A percentile compares a stretch with the other conserved stretches of the same genome.
Conservation (phyloP, 2,113 vertebrate genomes). For the Chloropsis hardwickii region DNA sequence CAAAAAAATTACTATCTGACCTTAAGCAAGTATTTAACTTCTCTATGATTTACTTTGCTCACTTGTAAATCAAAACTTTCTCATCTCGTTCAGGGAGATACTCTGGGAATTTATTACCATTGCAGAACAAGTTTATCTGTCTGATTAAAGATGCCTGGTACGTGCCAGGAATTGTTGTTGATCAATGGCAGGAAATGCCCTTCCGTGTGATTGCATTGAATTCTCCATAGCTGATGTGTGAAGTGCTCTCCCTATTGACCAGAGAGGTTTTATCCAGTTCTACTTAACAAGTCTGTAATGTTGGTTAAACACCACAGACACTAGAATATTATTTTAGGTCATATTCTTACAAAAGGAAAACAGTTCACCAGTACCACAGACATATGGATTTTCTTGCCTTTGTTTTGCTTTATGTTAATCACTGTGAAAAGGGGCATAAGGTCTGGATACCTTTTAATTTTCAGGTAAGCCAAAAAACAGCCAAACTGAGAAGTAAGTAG, state of each 20-base stretch:
- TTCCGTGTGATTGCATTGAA: not conserved
- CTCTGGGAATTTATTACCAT: not conserved
- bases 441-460: not conserved
- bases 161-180: not conserved
- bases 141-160: conserved; percentile 3
- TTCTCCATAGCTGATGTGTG: not conserved
- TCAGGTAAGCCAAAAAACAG: not conserved
- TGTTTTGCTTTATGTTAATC: not conserved
- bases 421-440: not conserved
- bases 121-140: not conserved
- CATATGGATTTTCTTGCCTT: not conserved
- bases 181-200: not conserved
- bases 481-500: not conserved
- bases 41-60: not conserved
- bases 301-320: not conserved
- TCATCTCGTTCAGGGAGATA: not conserved
- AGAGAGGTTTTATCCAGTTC: not conserved
- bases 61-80: not conserved
- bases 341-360: not conserved
- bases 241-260: not conserved
- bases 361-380: not conserved
- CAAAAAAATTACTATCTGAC: not conserved
- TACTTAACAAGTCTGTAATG: not conserved
- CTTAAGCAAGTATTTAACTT: not conserved
- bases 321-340: not conserved